phyloP scores from a whole-genome alignment of 2,797 vertebrate genomes.

The Delichon dasypus region DNA sequence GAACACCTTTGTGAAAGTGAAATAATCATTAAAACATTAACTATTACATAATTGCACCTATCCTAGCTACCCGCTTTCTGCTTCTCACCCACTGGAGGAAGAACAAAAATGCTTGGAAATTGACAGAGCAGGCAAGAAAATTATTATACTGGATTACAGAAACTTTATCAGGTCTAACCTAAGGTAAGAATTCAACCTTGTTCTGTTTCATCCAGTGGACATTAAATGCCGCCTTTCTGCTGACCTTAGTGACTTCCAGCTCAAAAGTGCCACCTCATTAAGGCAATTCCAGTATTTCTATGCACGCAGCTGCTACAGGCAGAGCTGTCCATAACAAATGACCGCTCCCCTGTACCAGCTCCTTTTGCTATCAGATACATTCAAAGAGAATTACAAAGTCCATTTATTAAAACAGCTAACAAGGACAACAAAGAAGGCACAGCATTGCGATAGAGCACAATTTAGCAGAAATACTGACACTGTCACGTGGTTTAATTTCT shows the following conservation, averaged over 20 bases:
- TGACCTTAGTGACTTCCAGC: neutral
- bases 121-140: neutral
- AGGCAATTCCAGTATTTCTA: neutral
- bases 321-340: neutral
- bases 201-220: neutral
- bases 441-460: neutral
- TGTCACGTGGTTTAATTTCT: neutral
- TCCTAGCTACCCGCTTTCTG: neutral
- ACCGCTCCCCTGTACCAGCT: neutral
- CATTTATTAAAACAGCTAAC: slow-evolving; percentile 20
- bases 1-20: neutral
- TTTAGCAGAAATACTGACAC: neutral
- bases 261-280: neutral
- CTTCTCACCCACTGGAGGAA: neutral
- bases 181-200: neutral
- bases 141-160: neutral
- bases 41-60: neutral
- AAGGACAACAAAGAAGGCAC: neutral
- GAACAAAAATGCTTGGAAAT: neutral
- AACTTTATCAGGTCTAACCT: neutral
- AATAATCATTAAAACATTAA: neutral
- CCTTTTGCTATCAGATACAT: neutral
- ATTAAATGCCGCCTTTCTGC: neutral
- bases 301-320: neutral
- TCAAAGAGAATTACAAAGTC: slow-evolving; percentile 7